Percentiles rank a stretch among this genome's conserved stretches.
phyloP scores from a whole-genome alignment of 2,797 vertebrate species.

The Sparus aurata region DNA sequence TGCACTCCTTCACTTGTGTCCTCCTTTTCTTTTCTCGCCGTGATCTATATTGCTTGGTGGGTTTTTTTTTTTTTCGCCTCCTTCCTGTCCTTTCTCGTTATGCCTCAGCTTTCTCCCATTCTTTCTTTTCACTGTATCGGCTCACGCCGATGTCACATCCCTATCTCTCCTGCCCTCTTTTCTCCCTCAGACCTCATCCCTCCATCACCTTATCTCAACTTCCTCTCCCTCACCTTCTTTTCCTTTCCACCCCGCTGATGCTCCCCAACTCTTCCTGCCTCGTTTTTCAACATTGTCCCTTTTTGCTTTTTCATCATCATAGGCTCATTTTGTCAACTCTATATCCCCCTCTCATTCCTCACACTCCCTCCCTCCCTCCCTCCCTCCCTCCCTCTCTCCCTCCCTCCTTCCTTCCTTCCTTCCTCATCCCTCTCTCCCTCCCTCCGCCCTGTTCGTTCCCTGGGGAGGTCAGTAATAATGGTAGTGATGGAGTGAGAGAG shows the following conservation, averaged over 20 bases:
- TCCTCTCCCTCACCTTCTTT: conserved; percentile 42
- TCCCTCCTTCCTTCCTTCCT: conserved; percentile 47
- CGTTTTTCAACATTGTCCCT: conserved; percentile 63
- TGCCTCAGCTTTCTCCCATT: conserved; percentile 47
- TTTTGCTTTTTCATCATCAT: conserved; percentile 77
- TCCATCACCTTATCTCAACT: conserved; percentile 68
- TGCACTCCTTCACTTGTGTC: conserved; percentile 59
- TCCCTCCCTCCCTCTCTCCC: conserved; percentile 47
- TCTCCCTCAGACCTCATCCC: conserved; percentile 52
- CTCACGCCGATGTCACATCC: conserved; percentile 44
- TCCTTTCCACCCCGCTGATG: conserved; percentile 18
- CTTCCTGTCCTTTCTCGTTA: conserved; percentile 50
- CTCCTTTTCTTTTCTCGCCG: conserved; percentile 47
- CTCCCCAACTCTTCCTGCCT: conserved; percentile 57
- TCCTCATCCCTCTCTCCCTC: conserved; percentile 68
- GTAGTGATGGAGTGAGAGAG: conserved; percentile 94
- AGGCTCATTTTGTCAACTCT: conserved; percentile 78
- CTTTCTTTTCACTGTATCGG: conserved; percentile 44
- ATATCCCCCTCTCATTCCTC: conserved; percentile 67
- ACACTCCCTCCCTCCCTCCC: conserved; percentile 62
- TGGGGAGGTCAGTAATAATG: conserved; percentile 95
- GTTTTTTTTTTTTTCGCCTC: conserved; percentile 32
- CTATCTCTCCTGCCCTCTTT: conserved; percentile 44
- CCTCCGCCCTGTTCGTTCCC: conserved; percentile 82
- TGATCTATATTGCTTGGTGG: conserved; percentile 61